Evolutionary conservation across 2,797 vertebrate genomes (phyloP).

Genomic region (Urophycis tenuis): DNA sequence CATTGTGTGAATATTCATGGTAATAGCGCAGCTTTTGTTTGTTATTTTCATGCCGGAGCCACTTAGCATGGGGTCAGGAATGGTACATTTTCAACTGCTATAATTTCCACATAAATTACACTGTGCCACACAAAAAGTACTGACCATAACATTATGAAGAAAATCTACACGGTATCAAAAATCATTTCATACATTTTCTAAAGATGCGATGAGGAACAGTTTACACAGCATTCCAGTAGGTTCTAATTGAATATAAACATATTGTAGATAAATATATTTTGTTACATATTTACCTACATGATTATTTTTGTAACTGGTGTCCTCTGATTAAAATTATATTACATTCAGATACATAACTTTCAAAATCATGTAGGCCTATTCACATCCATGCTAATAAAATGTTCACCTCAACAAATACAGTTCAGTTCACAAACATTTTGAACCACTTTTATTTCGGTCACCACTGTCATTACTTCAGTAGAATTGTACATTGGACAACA

Average conservation of each 20-base stretch:
- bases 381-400: neutral
- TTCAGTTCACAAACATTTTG: neutral
- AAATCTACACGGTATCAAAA: neutral
- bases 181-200: neutral
- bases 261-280: neutral
- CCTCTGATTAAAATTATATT: neutral
- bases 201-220: neutral
- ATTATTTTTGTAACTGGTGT: neutral
- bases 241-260: neutral
- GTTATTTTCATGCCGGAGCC: slow-evolving; percentile 26
- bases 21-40: slow-evolving; percentile 11
- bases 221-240: neutral
- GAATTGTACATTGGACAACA: neutral
- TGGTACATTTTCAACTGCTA: slow-evolving; percentile 2
- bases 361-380: neutral
- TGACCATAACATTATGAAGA: neutral
- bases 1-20: slow-evolving; percentile 9
- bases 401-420: no score
- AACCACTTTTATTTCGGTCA: neutral
- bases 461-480: neutral
- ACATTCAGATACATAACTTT: neutral
- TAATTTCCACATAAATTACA: slow-evolving; percentile 5
- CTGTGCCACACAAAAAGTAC: slow-evolving; percentile 8
- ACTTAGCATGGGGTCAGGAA: neutral
- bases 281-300: neutral